Base-by-base conservation (phyloP, 2,113 vertebrate genomes). In the Notothenia rossii region DNA sequence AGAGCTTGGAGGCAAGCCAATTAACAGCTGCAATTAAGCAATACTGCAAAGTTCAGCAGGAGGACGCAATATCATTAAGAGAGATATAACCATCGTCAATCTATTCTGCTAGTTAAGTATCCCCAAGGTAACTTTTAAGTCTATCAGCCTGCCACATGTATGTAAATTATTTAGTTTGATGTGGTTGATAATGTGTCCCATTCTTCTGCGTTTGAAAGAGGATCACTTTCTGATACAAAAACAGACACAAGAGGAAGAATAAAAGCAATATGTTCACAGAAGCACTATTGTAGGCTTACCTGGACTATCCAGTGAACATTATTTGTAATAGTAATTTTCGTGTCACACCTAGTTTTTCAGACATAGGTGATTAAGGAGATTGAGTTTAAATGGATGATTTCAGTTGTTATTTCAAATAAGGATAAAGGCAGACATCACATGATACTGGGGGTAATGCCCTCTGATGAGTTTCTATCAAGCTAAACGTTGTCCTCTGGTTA, bases 21-120 rank as follows among this genome's bases (percentile, higher is more conserved):
- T 93, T 92, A 90, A 87, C 71, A n/a, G 77, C 71, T 69, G 81
- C 90, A 92, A 90, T 92, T 90, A 93, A 91, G 85, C 83, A 81
- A 70, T 59, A 62, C 76, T 64, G 86, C 81, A 90, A 89, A 91
- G 79, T 88, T 90, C 88, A 89, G 77, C 75, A 79, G 83, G 78
- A 89, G 77, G 79, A 88, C 78, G 66, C 82, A 87, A 84, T 86
- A 91, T 91, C 65, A 75, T 93, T 92, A 84, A 86, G 72, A 82
- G 83, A 81, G 84, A 84, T 50, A 73, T 64, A 81, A 83, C 70
- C 70, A 75, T 86, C 81, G 78, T 88, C 84, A 81, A 75, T 88
- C 72, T 84, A 78, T 88, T 78, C 81, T 82, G 58, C 75, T 53
- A 14, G 75, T 74, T 87, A 84, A 86, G 63, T 79, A 72, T 83